phyloP scores from a whole-genome alignment of 2,888 invertebrate species.

The Phyto melanocephala region DNA sequence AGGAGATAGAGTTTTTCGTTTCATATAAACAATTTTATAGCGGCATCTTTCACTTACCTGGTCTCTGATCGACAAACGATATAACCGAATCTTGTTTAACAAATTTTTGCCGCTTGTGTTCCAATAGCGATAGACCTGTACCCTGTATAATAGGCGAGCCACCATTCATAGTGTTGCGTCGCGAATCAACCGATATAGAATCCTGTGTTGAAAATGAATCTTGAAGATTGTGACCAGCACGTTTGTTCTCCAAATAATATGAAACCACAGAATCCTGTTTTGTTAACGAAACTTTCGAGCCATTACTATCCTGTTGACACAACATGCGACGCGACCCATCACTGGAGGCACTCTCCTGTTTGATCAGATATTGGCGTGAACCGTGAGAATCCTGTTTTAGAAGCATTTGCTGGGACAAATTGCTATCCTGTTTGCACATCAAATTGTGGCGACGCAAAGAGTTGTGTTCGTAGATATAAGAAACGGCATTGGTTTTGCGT shows the following conservation, averaged over 20 bases:
- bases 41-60: constrained; percentile 73
- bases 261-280: constrained; percentile 79
- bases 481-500: constrained; percentile 80
- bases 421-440: constrained; percentile 78
- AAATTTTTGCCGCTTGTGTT: constrained; percentile 77
- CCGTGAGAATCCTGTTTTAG: constrained; percentile 79
- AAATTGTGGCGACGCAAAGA: constrained; percentile 76
- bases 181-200: constrained; percentile 76
- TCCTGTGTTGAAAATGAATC: constrained; percentile 72
- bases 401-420: constrained; percentile 78
- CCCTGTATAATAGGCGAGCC: constrained; percentile 60
- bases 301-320: constrained; percentile 78
- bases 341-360: constrained; percentile 78
- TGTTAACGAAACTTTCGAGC: constrained; percentile 77
- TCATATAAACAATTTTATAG: no score
- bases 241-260: constrained; percentile 78
- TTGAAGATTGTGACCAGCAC: constrained; percentile 68
- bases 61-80: constrained; percentile 78
- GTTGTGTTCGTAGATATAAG: constrained; percentile 81
- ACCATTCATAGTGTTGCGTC: constrained; percentile 70
- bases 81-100: constrained; percentile 79
- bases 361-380: constrained; percentile 78
- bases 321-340: constrained; percentile 77
- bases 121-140: constrained; percentile 69
- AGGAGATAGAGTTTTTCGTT: no score